A percentile compares a stretch with the other conserved stretches of the same genome.
Evolutionary conservation across 2,113 vertebrate genomes (phyloP).

Genomic region (Myocastor coypus): DNA sequence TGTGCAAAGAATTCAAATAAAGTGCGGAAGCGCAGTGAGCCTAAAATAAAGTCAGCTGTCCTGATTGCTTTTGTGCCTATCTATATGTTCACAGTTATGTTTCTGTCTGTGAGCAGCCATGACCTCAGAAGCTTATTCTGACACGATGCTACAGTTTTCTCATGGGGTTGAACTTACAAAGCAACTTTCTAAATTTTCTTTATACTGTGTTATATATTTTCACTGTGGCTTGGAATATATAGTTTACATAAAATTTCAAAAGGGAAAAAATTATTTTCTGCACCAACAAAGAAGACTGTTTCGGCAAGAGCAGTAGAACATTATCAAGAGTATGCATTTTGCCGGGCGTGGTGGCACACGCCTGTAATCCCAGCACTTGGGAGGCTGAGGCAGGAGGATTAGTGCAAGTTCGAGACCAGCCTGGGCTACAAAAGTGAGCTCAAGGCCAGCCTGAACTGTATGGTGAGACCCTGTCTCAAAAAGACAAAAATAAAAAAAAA

Average conservation of each 20-base stretch:
- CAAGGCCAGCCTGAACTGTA: no score
- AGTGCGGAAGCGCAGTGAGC: background rate
- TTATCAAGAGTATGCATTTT: background rate
- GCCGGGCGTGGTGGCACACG: no score
- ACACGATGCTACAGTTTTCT: background rate
- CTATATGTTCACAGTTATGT: background rate
- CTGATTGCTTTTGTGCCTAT: background rate
- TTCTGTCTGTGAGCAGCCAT: background rate
- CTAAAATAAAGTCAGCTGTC: conserved; percentile 7
- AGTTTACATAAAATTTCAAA: background rate
- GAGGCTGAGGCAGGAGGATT: no score
- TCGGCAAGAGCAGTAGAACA: background rate
- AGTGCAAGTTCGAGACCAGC: no score
- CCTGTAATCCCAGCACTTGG: no score
- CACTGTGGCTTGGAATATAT: conserved; percentile 10
- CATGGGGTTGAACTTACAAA: background rate
- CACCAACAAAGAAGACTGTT: background rate
- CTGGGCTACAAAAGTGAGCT: no score
- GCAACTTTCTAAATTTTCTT: background rate
- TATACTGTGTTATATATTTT: background rate
- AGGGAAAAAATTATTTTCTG: background rate
- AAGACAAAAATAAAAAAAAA: no score
- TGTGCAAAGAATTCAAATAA: conserved; percentile 18
- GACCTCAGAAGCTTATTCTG: background rate
- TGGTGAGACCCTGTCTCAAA: no score